Percentiles rank a stretch among this genome's conserved stretches.
Conservation (phyloP, 2,113 vertebrate genomes). For the Glareola pratincola region DNA sequence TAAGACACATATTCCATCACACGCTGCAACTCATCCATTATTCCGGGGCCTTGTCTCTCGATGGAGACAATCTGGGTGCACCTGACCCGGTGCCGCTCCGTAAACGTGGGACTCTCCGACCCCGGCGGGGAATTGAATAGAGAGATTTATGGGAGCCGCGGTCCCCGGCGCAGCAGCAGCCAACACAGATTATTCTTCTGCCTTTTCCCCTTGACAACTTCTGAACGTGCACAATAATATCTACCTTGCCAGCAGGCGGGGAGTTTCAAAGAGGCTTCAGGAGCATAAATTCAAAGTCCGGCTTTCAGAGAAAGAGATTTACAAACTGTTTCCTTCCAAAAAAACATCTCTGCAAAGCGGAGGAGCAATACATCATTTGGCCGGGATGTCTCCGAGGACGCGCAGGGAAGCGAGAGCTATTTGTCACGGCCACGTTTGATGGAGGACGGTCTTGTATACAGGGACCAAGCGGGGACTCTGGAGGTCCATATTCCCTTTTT, state of each 20-base stretch:
- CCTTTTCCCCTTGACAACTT: constrained; percentile 16
- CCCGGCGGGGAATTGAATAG: neutral
- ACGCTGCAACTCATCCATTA: neutral
- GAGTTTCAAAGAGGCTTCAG: neutral
- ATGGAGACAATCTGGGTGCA: neutral
- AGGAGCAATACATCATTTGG: neutral
- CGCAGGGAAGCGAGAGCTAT: neutral
- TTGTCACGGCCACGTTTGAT: neutral
- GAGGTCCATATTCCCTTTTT: neutral
- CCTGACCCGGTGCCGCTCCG: neutral
- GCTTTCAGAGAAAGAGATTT: constrained; percentile 11
- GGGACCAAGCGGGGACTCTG: neutral
- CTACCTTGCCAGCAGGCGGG: neutral
- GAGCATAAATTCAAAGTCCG: constrained; percentile 22
- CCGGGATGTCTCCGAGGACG: neutral
- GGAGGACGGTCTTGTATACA: neutral
- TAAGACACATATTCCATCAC: constrained; percentile 4
- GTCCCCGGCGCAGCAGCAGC: neutral
- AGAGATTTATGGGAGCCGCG: constrained; percentile 47
- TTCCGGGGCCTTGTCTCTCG: neutral
- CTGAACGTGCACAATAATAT: neutral
- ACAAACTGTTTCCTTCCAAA: neutral
- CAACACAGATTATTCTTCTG: neutral
- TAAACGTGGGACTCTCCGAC: neutral
- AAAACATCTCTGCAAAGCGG: neutral